Conservation (phyloP, 2,888 invertebrate species). For the Agonopterix alstromeriana region DNA sequence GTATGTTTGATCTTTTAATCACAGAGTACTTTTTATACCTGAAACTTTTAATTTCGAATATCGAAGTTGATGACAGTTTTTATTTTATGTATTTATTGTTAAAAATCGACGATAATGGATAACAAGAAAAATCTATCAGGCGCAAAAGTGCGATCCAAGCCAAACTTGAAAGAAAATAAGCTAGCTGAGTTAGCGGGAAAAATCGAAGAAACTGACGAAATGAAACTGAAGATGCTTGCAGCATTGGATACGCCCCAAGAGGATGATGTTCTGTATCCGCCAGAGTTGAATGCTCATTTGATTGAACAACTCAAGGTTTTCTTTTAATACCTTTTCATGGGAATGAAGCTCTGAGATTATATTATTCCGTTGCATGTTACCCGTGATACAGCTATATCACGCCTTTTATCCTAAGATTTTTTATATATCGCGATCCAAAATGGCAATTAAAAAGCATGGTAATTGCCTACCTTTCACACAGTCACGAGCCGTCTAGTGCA, state of each 20-base stretch:
- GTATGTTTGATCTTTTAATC: too few species aligned
- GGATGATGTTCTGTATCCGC: slow-evolving; percentile 73
- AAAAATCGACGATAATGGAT: slow-evolving; percentile 24
- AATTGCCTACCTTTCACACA: too few species aligned
- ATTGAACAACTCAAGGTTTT: slow-evolving; percentile 77
- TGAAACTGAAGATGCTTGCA: slow-evolving; percentile 65
- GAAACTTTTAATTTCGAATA: too few species aligned
- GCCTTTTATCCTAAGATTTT: too few species aligned
- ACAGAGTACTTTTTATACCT: too few species aligned
- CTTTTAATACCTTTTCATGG: slow-evolving; percentile 3
- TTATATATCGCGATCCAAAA: too few species aligned
- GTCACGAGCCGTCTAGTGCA: too few species aligned
- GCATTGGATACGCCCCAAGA: slow-evolving; percentile 50
- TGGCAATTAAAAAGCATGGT: too few species aligned
- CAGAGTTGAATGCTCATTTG: slow-evolving; percentile 78
- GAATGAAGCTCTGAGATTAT: background rate
- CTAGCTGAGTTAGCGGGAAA: slow-evolving; percentile 42
- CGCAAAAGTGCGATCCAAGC: slow-evolving; percentile 22
- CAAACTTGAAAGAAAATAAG: slow-evolving; percentile 42
- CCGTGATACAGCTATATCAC: too few species aligned
- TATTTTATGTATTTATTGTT: background rate
- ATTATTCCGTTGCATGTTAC: too few species aligned
- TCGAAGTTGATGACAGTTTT: slow-evolving; percentile 1
- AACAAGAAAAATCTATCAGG: slow-evolving; percentile 16
- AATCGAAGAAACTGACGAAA: slow-evolving; percentile 70